phyloP scores from a whole-genome alignment of 2,888 invertebrate genomes.

The Diaphora mendica region DNA sequence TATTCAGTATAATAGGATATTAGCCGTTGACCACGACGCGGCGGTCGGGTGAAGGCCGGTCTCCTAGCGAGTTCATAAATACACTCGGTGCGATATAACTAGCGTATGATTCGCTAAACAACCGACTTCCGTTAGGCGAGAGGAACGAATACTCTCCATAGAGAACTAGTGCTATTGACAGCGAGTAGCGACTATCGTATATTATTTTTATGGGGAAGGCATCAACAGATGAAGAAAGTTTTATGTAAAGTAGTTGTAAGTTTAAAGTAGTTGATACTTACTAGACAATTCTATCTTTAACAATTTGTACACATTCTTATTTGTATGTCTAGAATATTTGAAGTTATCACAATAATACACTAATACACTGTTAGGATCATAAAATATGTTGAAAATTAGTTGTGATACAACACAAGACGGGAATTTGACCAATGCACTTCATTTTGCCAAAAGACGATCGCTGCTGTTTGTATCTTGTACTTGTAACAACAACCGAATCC shows the following conservation, averaged over 20 bases:
- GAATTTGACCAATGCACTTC: neutral
- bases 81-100: slow-evolving; percentile 30
- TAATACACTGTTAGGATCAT: too few species aligned
- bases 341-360: neutral
- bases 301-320: too few species aligned
- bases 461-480: neutral
- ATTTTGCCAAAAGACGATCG: neutral
- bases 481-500: neutral
- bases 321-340: neutral
- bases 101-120: slow-evolving; percentile 67
- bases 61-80: slow-evolving; percentile 51
- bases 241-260: neutral
- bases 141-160: slow-evolving; percentile 6
- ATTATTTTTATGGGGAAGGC: neutral
- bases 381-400: neutral
- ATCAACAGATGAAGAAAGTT: neutral
- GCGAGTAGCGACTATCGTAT: slow-evolving; percentile 4
- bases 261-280: neutral
- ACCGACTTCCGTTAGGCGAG: slow-evolving; percentile 68
- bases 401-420: neutral
- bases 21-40: slow-evolving; percentile 53
- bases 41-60: slow-evolving; percentile 64
- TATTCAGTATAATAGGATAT: slow-evolving; percentile 63
- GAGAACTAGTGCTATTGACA: slow-evolving; percentile 5
- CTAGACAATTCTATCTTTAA: neutral